Evolutionary conservation across 2,113 vertebrate species (phyloP).

Genomic region (Empidonax traillii): DNA sequence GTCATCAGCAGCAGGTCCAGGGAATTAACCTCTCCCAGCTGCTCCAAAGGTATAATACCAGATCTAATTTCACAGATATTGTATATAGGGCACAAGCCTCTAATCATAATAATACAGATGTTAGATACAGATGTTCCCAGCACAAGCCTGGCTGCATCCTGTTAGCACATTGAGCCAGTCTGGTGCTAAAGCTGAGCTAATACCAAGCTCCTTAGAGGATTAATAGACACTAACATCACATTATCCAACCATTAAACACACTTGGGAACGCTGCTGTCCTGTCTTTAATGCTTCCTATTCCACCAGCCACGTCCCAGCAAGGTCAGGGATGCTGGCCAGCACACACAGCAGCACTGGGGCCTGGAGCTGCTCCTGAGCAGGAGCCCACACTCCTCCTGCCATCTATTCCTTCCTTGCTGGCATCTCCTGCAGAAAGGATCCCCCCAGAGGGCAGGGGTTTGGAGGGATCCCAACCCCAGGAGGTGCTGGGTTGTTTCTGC

Average conservation of each 20-base stretch:
- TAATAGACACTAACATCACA: slow-evolving; percentile 71
- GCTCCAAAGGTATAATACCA: slow-evolving; percentile 7
- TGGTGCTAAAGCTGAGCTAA: slow-evolving; percentile 75
- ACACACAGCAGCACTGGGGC: too few relatives aligned
- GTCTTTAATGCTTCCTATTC: slow-evolving; percentile 18
- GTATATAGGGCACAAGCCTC: slow-evolving; percentile 60
- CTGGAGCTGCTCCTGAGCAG: background rate
- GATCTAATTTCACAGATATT: slow-evolving; percentile 47
- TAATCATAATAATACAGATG: slow-evolving; percentile 69
- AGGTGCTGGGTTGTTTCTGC: background rate
- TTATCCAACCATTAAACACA: slow-evolving; percentile 75
- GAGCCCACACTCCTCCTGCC: background rate
- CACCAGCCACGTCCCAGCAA: background rate
- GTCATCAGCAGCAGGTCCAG: background rate
- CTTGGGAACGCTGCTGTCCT: slow-evolving; percentile 25
- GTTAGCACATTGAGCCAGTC: slow-evolving; percentile 68
- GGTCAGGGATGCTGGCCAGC: background rate
- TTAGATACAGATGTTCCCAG: slow-evolving; percentile 71
- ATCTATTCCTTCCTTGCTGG: background rate
- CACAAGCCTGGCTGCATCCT: background rate
- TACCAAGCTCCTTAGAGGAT: slow-evolving; percentile 77
- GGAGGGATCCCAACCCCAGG: background rate
- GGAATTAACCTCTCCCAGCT: slow-evolving; percentile 11
- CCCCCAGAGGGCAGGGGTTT: background rate
- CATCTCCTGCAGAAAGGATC: background rate